Evolutionary conservation across 1,140 invertebrate genomes (phyloP).

Genomic region (Mamestra configurata): DNA sequence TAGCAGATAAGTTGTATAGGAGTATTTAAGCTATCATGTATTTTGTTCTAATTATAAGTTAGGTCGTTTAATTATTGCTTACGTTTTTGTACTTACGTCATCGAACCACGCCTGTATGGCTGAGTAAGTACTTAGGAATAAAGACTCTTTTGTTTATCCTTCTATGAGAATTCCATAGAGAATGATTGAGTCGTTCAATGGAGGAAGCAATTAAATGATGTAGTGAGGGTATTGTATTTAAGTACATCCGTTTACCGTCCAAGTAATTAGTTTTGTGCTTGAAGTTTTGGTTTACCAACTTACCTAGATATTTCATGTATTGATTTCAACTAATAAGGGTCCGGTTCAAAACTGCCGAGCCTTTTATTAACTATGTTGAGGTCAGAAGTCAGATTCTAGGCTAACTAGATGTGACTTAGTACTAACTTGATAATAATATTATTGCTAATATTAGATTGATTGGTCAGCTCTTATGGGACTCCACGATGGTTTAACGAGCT

Average conservation of each 20-base stretch:
- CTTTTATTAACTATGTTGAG: neutral
- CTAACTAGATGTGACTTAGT: too few relatives aligned
- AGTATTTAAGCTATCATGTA: conserved; percentile 52
- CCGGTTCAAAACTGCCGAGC: neutral
- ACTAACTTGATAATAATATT: too few relatives aligned
- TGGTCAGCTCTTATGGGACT: too few relatives aligned
- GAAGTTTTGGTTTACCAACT: neutral
- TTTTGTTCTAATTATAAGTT: conserved; percentile 77
- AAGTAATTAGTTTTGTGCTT: neutral
- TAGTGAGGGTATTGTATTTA: conserved; percentile 27
- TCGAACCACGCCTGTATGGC: conserved; percentile 72
- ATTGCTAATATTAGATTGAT: too few relatives aligned
- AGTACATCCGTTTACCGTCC: neutral
- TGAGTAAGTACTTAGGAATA: conserved; percentile 70
- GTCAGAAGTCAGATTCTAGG: too few relatives aligned
- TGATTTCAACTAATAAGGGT: neutral
- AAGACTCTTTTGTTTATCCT: conserved; percentile 81
- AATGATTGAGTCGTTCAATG: conserved; percentile 71
- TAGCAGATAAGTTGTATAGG: conserved; percentile 17
- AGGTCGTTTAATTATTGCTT: conserved; percentile 73
- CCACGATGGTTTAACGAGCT: too few relatives aligned
- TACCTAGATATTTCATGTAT: neutral
- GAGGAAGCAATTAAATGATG: conserved; percentile 81
- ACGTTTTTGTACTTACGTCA: conserved; percentile 71
- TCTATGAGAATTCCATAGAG: conserved; percentile 77